A percentile compares a stretch with the other conserved stretches of the same genome.
Conservation (phyloP, 1,140 invertebrate genomes). For the Galleria mellonella region DNA sequence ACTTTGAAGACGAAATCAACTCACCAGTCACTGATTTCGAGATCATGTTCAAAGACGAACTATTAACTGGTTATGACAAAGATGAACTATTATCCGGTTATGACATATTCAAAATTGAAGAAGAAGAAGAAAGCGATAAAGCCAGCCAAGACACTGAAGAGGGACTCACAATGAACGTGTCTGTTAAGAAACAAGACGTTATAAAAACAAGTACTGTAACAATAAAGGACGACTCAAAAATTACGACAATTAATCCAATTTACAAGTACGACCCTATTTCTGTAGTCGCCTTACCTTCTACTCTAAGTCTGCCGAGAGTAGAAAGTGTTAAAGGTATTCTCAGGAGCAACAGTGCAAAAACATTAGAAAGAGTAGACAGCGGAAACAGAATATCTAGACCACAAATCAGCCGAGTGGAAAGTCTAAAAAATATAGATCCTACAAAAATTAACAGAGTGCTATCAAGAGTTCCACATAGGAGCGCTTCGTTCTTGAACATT, state of each 20-base stretch:
- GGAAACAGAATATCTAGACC: conserved; percentile 35
- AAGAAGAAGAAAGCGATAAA: conserved; percentile 62
- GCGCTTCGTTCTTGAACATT: conserved; percentile 68
- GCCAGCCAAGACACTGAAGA: conserved; percentile 57
- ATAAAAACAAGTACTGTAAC: conserved; percentile 61
- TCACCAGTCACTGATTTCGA: conserved; percentile 70
- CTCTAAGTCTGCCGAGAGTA: conserved; percentile 49
- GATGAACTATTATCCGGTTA: conserved; percentile 58
- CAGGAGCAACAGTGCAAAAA: conserved; percentile 50
- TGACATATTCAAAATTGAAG: conserved; percentile 69
- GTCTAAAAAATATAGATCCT: conserved; percentile 62
- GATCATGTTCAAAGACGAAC: conserved; percentile 74
- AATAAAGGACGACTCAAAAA: conserved; percentile 57
- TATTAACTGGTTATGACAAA: conserved; percentile 47
- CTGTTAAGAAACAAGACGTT: conserved; percentile 57
- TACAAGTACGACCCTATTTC: conserved; percentile 60
- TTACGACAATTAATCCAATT: conserved; percentile 42
- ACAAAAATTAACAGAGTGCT: conserved; percentile 62
- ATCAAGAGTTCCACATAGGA: conserved; percentile 63
- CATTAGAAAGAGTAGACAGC: conserved; percentile 53
- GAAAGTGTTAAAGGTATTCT: conserved; percentile 64
- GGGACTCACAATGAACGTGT: conserved; percentile 51
- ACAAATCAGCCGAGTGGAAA: conserved; percentile 56
- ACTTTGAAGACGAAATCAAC: conserved; percentile 64
- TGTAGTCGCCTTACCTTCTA: conserved; percentile 37